Percentiles rank a stretch among this genome's conserved stretches.
Evolutionary conservation across 2,113 vertebrate species (phyloP).

Genomic region (Erpornis zantholeuca): DNA sequence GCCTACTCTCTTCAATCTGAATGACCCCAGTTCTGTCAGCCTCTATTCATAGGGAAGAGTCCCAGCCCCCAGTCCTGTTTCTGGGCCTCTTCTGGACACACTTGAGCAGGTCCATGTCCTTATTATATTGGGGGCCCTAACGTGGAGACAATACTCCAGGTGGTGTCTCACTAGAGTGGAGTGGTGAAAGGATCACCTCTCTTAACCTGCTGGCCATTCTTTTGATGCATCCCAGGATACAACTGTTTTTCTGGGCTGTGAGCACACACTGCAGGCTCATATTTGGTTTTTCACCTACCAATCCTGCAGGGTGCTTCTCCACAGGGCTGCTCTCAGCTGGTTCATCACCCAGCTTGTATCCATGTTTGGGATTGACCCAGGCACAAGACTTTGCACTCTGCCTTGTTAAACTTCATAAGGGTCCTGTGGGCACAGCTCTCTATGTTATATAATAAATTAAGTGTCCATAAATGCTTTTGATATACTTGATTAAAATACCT

Average conservation of each 20-base stretch:
- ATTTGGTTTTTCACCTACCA: neutral
- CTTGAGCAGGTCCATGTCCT: neutral
- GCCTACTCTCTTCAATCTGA: neutral
- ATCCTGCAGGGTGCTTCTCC: neutral
- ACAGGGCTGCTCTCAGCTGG: neutral
- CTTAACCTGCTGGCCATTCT: neutral
- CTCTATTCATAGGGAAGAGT: neutral
- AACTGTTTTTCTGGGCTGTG: neutral
- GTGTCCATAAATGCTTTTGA: neutral
- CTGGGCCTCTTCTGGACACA: neutral
- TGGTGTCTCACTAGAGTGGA: accelerated
- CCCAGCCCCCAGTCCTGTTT: neutral
- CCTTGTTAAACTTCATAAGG: neutral
- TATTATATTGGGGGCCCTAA: accelerated
- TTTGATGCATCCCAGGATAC: neutral
- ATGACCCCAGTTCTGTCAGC: neutral
- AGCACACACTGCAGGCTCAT: neutral
- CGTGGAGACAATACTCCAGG: neutral
- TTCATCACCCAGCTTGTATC: neutral
- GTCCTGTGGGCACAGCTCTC: neutral
- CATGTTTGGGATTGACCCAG: neutral
- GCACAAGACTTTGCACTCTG: neutral
- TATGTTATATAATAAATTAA: neutral
- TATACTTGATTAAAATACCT: neutral
- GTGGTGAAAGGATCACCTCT: neutral